Evolutionary conservation across 1,140 invertebrate genomes (phyloP), one percentile per base, ranked within the genome.

Genomic region (Hermatobates lingyangjiaoensis): DNA sequence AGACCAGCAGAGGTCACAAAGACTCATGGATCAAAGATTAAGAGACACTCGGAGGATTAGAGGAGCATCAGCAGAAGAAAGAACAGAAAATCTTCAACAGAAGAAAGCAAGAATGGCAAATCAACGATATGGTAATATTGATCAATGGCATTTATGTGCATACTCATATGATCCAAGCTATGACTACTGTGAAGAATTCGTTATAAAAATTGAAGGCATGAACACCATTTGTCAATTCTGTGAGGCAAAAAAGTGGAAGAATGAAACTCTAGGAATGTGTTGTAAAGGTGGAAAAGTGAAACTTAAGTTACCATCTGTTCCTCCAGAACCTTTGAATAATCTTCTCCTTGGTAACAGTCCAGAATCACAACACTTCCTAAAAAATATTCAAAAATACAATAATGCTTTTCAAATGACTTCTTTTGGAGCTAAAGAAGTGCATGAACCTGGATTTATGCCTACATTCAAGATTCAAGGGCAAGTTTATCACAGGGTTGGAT

Each of bases 401-500:
- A 44, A 52, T 27, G 60, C 58, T 53, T 66, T 66, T 56, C 64
- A 66, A 61, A 66, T 67, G 62, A 64, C 63, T 24, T 63, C 62
- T 40, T 65, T 65, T 58, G 59, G 62, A 25, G 61, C 60, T n/a
- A n/a, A n/a, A n/a, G n/a, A n/a, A n/a, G n/a, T n/a, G n/a, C n/a
- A n/a, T n/a, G n/a, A n/a, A n/a, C n/a, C n/a, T n/a, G n/a, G n/a
- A n/a, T n/a, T n/a, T n/a, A n/a, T n/a, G n/a, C n/a, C n/a, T 44
- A 65, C 62, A 52, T 70, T 68, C 55, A 67, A 67, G 60, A 63
- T 71, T 40, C 64, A 71, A 63, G 67, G 70, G 27, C 66, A 71
- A 56, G 58, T 70, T 18, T 72, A 71, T 57, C 67, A 70, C 57
- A 53, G 50, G 56, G 61, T 63, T 42, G 66, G 61, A n/a, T 62